Percentiles rank a stretch among this genome's conserved stretches.
phyloP scores from a whole-genome alignment of 2,113 vertebrate species.

The Catharus fuscescens region DNA sequence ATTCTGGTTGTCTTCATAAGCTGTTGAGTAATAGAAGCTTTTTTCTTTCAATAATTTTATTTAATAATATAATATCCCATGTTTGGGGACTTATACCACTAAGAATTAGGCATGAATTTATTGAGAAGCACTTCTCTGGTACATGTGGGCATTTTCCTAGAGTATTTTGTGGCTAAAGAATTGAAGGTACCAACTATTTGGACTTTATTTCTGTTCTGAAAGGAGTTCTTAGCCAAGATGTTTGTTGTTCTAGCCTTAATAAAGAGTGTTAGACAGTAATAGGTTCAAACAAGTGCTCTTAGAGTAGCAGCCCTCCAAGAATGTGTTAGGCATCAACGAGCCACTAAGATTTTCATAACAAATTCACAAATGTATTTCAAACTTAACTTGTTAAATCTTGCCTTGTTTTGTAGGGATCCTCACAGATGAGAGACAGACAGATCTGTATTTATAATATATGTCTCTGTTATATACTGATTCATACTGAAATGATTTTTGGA shows the following conservation, averaged over 20 bases:
- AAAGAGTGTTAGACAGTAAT: background rate
- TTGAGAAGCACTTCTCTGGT: background rate
- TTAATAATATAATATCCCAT: background rate
- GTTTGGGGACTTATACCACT: background rate
- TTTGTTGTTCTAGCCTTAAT: background rate
- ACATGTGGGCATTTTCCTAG: background rate
- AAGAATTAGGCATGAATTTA: background rate
- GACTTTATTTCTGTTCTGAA: background rate
- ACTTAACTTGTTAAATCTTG: background rate
- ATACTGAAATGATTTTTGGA: background rate
- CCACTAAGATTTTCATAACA: accelerated
- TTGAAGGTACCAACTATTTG: background rate
- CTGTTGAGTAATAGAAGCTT: background rate
- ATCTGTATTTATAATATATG: background rate
- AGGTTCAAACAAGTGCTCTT: background rate
- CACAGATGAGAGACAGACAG: background rate
- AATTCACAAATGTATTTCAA: background rate
- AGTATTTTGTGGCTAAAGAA: background rate
- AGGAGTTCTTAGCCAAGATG: background rate
- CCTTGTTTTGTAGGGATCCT: background rate
- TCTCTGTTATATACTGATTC: background rate
- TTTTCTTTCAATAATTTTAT: background rate
- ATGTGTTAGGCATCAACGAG: background rate
- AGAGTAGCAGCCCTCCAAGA: background rate
- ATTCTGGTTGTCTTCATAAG: background rate